These are phyloP conservation scores for Nasonia vitripennis DNA, from an alignment of 1,140 invertebrate species.

Conservation along the genomic window DNA sequence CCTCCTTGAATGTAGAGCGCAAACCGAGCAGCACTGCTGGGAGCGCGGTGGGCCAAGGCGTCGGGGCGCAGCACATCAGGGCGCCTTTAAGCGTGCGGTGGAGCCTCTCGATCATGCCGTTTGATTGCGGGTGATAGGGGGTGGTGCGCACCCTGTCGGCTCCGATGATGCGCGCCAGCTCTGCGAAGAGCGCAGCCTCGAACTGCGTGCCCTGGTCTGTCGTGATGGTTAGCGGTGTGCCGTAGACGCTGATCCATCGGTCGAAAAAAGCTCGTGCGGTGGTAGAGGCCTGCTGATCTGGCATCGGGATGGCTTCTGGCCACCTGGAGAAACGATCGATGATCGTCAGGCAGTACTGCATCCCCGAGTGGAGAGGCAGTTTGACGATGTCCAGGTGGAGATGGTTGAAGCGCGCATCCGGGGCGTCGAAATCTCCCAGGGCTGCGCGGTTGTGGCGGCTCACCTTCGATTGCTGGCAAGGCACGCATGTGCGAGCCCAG, in stretches of 20 bases:
- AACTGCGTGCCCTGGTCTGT: too few relatives aligned
- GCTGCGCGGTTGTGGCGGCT: constrained; percentile 48
- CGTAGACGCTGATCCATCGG: too few relatives aligned
- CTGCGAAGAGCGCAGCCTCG: too few relatives aligned
- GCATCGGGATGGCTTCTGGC: neutral
- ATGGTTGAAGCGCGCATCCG: constrained; percentile 54
- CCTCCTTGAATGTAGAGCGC: too few relatives aligned
- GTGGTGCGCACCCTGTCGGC: too few relatives aligned
- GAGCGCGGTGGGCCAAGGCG: constrained; percentile 50
- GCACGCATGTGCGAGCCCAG: constrained; percentile 55
- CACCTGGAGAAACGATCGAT: constrained; percentile 43
- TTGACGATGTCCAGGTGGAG: constrained; percentile 47
- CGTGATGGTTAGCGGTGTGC: too few relatives aligned
- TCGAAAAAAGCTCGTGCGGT: too few relatives aligned
- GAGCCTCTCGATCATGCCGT: too few relatives aligned
- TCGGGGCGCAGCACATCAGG: constrained; percentile 56
- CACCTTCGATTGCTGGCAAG: constrained; percentile 57
- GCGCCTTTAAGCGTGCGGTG: constrained; percentile 63
- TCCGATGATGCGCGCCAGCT: too few relatives aligned
- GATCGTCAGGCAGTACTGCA: constrained; percentile 40
- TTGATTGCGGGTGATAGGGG: too few relatives aligned
- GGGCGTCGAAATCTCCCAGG: constrained; percentile 32
- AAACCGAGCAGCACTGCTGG: too few relatives aligned
- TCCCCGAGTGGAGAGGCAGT: neutral
- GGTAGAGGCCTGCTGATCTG: neutral